Base-by-base conservation (phyloP, 1,140 invertebrate genomes). In the Sarcophaga peregrina region DNA sequence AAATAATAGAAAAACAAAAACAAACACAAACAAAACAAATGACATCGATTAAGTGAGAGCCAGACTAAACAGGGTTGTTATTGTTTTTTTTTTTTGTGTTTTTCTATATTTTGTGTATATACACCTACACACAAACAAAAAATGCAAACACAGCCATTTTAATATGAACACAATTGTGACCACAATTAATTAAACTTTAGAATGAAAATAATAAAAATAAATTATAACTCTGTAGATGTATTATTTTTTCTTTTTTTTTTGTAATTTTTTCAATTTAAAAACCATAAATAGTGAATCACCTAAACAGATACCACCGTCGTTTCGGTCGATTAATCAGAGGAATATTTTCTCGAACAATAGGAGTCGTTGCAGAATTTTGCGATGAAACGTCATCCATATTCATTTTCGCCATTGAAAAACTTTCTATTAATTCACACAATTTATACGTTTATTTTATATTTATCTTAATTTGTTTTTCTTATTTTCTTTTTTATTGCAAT, bases 261-360 rank as follows among this genome's bases (percentile, higher is more conserved):
- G 37, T 20, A 72, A 25, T 72, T 25, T n/a, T 62, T 62, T 20
- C 20, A 15, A n/a, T 46, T 37, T 37, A 37, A 37, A 37, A 37
- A 37, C 25, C 25, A 37, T 37, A 47, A 80, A 46, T 47, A 85
- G 89, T 89, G 88, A 90, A 86, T 90, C 87, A 92, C 90, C 91
- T 91, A 85, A 89, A 89, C 81, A 90, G 87, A 84, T 89, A 88
- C 86, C 90, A 91, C 58, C 88, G 88, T 86, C 88, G 87, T 46
- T 86, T 88, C 84, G 90, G 87, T 85, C 91, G 91, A 85, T 88
- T 90, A 52, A 92, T 87, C 76, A 92, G 85, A 46, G 91, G 91
- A 83, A 92, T 91, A 81, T 91, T 92, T 86, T 92, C 91, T 83
- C 91, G 91, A 80, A 87, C 86, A 84, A 90, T 90, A 9, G 89